Base-by-base conservation (phyloP, 2,888 invertebrate genomes). In the Phorcus lineatus region DNA sequence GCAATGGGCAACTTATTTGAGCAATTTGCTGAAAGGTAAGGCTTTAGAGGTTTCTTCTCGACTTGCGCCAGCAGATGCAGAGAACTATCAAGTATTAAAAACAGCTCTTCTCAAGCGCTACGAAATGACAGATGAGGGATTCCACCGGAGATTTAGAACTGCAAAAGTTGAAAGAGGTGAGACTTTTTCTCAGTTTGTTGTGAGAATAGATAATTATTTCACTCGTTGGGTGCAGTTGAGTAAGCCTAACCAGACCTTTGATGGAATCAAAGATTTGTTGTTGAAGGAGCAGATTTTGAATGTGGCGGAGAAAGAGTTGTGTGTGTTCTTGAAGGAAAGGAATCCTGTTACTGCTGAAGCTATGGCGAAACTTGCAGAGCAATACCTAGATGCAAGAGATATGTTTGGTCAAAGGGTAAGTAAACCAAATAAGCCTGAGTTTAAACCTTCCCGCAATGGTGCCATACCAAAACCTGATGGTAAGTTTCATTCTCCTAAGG, bases 321-420 rank as follows among this genome's bases (percentile, higher is more conserved):
- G 11, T 6, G 40, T 83, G 19, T 84, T 84, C 70, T 54, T 84
- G 3, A 81, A 78, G 55, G 82, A 83, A 28, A 66, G 80, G n/a
- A 78, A 67, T 22, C 81, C 80, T 0, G 66, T 74, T 4, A 47
- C 40, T n/a, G 53, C 76, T 19, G 70, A 47, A 0, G 81, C 79
- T n/a, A 84, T 84, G 79, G 75, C 81, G 11, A 55, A 16, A 9
- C 19, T 67, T 7, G 82, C 84, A 7, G 79, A 82, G 36, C 75
- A 79, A 47, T 82, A 74, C 47, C 28, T 57, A 16, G 82, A 82
- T 55, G 80, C 82, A 24, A 28, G 80, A 17, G 55, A 36, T 19
- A 2, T 16, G n/a, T n/a, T n/a, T n/a, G n/a, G n/a, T n/a, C n/a
- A n/a, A n/a, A n/a, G n/a, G n/a, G n/a, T n/a, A n/a, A n/a, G n/a